Evolutionary conservation across 2,888 invertebrate species (phyloP).

Genomic region (Agonopterix heracliana): DNA sequence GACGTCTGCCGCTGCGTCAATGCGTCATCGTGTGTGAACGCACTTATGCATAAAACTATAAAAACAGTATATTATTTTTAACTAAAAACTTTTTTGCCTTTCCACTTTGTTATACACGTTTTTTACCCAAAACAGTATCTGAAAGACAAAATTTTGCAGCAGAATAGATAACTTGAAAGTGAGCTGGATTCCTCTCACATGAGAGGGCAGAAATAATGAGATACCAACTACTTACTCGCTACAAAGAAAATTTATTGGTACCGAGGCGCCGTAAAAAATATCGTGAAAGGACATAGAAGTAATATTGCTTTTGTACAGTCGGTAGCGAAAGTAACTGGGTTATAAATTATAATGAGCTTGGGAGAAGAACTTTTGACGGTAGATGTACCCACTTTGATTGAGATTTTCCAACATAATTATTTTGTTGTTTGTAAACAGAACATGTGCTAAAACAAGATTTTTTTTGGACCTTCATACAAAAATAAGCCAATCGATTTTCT

Average conservation of each 20-base stretch:
- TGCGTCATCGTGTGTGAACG: too few relatives aligned
- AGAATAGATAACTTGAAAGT: slow-evolving; percentile 27
- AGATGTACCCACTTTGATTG: not conserved
- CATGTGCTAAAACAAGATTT: too few relatives aligned
- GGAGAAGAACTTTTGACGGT: too few relatives aligned
- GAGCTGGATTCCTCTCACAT: slow-evolving; percentile 40
- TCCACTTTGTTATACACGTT: not conserved
- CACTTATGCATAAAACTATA: too few relatives aligned
- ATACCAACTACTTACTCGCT: slow-evolving; percentile 42
- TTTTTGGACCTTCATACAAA: too few relatives aligned
- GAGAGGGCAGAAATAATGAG: slow-evolving; percentile 63
- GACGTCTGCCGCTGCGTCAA: too few relatives aligned
- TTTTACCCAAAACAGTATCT: not conserved
- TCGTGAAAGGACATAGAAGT: slow-evolving; percentile 16
- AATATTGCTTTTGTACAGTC: slow-evolving; percentile 7
- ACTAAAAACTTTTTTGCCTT: slow-evolving; percentile 8
- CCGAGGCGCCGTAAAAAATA: slow-evolving; percentile 4
- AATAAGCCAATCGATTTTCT: too few relatives aligned
- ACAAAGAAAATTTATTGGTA: slow-evolving; percentile 33
- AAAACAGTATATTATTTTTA: too few relatives aligned
- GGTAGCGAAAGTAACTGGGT: too few relatives aligned
- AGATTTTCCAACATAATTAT: too few relatives aligned
- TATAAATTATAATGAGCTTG: too few relatives aligned
- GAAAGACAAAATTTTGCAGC: slow-evolving; percentile 12
- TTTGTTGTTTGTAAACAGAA: too few relatives aligned